Evolutionary conservation across 2,888 invertebrate species (phyloP), one percentile per base, ranked within the genome.

Genomic region (Camponotus fellah): DNA sequence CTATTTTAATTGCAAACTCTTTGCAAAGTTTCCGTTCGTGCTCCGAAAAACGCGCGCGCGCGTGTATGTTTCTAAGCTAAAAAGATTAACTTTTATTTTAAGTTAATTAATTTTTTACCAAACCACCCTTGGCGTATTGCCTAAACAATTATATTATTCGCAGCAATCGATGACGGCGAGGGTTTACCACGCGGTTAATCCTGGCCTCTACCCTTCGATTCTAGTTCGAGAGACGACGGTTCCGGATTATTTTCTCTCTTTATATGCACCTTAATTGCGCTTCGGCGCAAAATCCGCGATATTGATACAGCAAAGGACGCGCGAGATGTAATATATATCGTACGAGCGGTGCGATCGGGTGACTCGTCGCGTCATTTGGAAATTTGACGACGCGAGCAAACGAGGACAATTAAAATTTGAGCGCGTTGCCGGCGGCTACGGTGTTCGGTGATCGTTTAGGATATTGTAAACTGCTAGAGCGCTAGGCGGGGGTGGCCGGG

Each of bases 101-200:
- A 86, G 85, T 83, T 90, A 91, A 92, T 92, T 91, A 91, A 91
- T 92, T 92, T 91, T 88, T 88, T 90, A 89, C 75, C 87, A 72
- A 53, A 82, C 66, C 68, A 49, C 74, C 66, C 77, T 60, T 65
- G 83, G 65, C 72, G 40, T 43, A 37, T 32, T 82, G 71, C 43
- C 66, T 68, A 72, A 85, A 86, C 87, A 86, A 91, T 91, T 90
- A 87, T 90, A 90, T 91, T 90, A 91, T 91, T 90, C 86, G 83
- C 85, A 79, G 84, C 91, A 91, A 92, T 91, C 87, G 89, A 91
- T 88, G 87, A 87, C 82, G 83, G 82, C 80, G 81, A 83, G 87
- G 83, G 84, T 75, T 40, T 26, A 53, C 62, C 65, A 21, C 53
- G 46, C 37, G 46, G 12, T 81, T 66, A 69, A 80, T 60, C 26